Evolutionary conservation across 2,113 vertebrate genomes (phyloP).

Genomic region (Hemichromis elongatus): DNA sequence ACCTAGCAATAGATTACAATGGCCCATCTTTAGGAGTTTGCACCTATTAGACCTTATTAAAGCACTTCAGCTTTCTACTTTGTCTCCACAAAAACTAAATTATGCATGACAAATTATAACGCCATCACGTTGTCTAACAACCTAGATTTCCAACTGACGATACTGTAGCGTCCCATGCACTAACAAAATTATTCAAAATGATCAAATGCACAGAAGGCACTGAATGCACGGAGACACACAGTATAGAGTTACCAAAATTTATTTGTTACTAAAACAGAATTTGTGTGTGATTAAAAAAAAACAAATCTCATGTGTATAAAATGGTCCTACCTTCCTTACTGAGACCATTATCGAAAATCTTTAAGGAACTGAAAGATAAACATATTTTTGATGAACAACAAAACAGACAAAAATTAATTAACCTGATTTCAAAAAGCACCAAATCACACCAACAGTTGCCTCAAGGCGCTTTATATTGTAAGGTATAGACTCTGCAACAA

Average conservation of each 20-base stretch:
- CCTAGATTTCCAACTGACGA: background rate
- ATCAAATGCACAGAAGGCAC: background rate
- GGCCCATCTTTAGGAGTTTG: background rate
- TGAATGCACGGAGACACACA: background rate
- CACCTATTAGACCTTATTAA: background rate
- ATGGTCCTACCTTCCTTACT: constrained; percentile 37
- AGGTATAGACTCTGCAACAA: background rate
- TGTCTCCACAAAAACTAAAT: background rate
- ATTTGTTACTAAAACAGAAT: background rate
- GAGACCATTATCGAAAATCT: constrained; percentile 53
- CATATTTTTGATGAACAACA: background rate
- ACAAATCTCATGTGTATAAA: background rate
- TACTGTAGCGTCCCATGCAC: background rate
- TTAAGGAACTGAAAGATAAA: constrained; percentile 66
- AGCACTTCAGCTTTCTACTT: background rate
- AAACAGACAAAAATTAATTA: background rate
- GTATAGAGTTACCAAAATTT: background rate
- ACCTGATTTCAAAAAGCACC: background rate
- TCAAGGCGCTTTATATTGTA: background rate
- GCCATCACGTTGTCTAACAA: background rate
- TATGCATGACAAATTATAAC: background rate
- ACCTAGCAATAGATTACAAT: background rate
- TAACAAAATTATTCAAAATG: background rate
- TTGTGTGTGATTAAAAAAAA: background rate
- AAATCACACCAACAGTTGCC: background rate